These are phyloP conservation scores for Caerostris extrusa DNA, from an alignment of 1,140 invertebrate genomes.

Conservation along the genomic window DNA sequence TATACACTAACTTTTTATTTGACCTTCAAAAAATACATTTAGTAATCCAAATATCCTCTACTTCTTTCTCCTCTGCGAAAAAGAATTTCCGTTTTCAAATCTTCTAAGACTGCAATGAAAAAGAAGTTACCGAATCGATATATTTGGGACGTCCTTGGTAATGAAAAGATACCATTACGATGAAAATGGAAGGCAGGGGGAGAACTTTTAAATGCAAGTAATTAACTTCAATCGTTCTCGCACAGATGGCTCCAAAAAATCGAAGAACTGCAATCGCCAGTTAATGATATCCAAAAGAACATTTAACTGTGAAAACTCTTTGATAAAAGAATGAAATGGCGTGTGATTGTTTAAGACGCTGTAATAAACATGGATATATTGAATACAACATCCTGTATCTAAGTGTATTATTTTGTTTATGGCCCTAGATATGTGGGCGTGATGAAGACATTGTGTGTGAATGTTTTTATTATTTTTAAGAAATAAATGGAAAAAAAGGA, in stretches of 20 bases:
- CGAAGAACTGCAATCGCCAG: not conserved
- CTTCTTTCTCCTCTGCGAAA: not conserved
- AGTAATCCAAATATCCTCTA: not conserved
- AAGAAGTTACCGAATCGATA: not conserved
- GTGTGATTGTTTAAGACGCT: not conserved
- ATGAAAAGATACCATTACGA: slow-evolving; percentile 13
- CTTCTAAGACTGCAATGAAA: not conserved
- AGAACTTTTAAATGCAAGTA: slow-evolving; percentile 39
- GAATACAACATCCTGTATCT: not conserved
- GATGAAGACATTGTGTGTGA: too few species aligned
- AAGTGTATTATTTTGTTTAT: not conserved
- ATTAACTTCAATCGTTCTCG: slow-evolving; percentile 40
- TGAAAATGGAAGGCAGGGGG: not conserved
- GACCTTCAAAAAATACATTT: slow-evolving; percentile 23
- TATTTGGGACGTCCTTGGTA: not conserved
- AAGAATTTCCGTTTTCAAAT: slow-evolving; percentile 25
- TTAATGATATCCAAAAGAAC: not conserved
- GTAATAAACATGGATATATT: not conserved
- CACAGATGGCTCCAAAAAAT: slow-evolving; percentile 15
- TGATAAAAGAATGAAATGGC: not conserved
- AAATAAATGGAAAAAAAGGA: too few species aligned
- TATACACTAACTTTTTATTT: not conserved
- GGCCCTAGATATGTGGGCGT: not conserved
- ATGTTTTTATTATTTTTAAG: too few species aligned
- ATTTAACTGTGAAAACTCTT: not conserved